Evolutionary conservation across 2,797 vertebrate genomes (phyloP).

Genomic region (Epinephelus malabaricus): DNA sequence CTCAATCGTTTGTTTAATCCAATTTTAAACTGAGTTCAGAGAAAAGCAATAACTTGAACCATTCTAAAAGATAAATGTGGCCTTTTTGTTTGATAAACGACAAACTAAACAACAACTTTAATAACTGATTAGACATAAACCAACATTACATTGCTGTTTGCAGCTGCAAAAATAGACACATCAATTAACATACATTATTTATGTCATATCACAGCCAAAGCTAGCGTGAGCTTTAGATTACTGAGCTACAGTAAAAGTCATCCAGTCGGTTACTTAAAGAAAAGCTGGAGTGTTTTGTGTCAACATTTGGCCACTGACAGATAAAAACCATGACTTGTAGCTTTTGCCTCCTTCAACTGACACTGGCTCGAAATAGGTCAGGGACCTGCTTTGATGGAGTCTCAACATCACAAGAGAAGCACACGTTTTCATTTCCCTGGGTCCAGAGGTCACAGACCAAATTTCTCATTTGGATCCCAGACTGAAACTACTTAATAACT

Average conservation of each 20-base stretch:
- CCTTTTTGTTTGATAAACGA: too few species aligned
- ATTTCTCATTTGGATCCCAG: conserved; percentile 56
- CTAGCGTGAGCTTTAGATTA: conserved; percentile 6
- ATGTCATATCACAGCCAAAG: not conserved
- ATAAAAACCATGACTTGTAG: conserved; percentile 17
- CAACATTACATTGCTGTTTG: not conserved
- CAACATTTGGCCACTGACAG: conserved; percentile 26
- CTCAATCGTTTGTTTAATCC: too few species aligned
- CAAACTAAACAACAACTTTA: too few species aligned
- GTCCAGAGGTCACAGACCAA: conserved; percentile 35
- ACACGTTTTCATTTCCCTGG: conserved; percentile 42
- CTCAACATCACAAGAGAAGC: conserved; percentile 43
- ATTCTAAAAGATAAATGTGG: too few species aligned
- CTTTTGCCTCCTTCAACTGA: conserved; percentile 14
- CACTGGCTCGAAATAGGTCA: conserved; percentile 37
- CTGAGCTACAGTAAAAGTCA: not conserved
- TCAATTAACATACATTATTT: not conserved
- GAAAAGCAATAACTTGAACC: too few species aligned
- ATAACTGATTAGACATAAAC: too few species aligned
- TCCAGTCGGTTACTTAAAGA: not conserved
- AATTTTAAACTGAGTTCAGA: too few species aligned
- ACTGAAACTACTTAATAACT: conserved; percentile 52
- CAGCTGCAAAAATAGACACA: not conserved
- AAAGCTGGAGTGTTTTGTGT: not conserved
- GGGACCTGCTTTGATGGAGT: conserved; percentile 38